Evolutionary conservation across 2,888 invertebrate species (phyloP), one percentile per base, ranked within the genome.

Genomic region (Lasioglossum leucozonium): DNA sequence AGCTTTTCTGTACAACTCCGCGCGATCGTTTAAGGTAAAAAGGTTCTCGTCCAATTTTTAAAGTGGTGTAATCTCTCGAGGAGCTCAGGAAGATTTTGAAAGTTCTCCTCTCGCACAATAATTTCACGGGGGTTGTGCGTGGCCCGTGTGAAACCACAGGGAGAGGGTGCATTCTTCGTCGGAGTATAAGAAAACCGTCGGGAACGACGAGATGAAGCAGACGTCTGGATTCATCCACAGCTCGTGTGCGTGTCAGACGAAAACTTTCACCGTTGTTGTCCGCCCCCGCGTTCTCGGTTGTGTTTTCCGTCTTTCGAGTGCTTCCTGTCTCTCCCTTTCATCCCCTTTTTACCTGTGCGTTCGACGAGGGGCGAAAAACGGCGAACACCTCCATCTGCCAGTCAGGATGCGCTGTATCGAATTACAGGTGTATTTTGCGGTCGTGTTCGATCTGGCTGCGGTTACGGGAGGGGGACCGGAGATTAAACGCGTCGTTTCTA

Each of bases 371-470:
- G 42, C 58, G 37, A 58, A 69, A 80, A 86, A 77, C 87, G 26
- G 34, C 67, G 77, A 79, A 86, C 47, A 74, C 78, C 73, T 51
- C 75, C 79, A 82, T 83, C 79, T 77, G 87, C 76, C 87, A 77
- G 69, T 76, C 83, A 78, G 83, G 80, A 87, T 78, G 65, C 51
- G 77, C 47, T 74, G 87, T 80, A 90, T 90, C 90, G 82, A 86
- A 86, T 90, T 90, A 84, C 88, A 86, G 75, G 47, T 82, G 81
- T 69, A 87, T 81, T 82, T 73, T 79, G 80, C 72, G 83, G 84
- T 58, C 55, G 18, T 26, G 84, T 84, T 78, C 82, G 83, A 87
- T 87, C 82, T 62, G 72, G 69, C 73, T 72, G 82, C 87, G 87
- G 82, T 86, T 81, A 78, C 80, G 78, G 80, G 62, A 79, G 51